A percentile compares a stretch with the other conserved stretches of the same genome.
phyloP scores from a whole-genome alignment of 2,113 vertebrate genomes.

The Amphiprion percula region DNA sequence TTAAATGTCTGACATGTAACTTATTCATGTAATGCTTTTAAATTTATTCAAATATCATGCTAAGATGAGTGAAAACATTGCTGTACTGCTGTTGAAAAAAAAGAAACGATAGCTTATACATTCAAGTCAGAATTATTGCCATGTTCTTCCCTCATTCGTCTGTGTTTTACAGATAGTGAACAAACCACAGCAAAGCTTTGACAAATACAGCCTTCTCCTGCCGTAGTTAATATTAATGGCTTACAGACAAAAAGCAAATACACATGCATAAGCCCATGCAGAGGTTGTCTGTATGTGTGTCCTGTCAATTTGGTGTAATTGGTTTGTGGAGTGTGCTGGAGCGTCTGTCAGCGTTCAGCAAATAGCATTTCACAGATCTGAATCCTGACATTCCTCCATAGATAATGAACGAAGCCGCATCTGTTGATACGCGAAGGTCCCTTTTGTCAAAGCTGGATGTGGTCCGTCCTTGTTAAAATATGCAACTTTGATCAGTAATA shows the following conservation, averaged over 20 bases:
- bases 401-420: conserved; percentile 75
- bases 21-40: conserved; percentile 50
- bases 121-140: conserved; percentile 6
- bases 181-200: conserved; percentile 38
- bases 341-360: conserved; percentile 73
- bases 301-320: conserved; percentile 83
- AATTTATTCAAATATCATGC: conserved; percentile 44
- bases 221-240: conserved; percentile 64
- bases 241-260: conserved; percentile 45
- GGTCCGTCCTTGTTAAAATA: conserved; percentile 60
- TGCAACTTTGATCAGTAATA: conserved; percentile 69
- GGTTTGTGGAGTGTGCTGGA: conserved; percentile 66
- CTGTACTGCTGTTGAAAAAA: background rate
- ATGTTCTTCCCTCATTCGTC: conserved; percentile 2
- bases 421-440: conserved; percentile 51
- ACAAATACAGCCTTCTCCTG: conserved; percentile 33
- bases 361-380: conserved; percentile 69
- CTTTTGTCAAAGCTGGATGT: conserved; percentile 51
- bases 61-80: conserved; percentile 11
- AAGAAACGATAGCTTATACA: conserved; percentile 8
- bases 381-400: conserved; percentile 73
- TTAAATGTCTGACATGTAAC: conserved; percentile 49
- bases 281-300: conserved; percentile 13
- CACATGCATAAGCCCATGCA: conserved; percentile 33
- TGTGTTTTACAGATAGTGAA: conserved; percentile 37